Base-by-base conservation (phyloP, 2,113 vertebrate species). In the Pelmatolapia mariae region DNA sequence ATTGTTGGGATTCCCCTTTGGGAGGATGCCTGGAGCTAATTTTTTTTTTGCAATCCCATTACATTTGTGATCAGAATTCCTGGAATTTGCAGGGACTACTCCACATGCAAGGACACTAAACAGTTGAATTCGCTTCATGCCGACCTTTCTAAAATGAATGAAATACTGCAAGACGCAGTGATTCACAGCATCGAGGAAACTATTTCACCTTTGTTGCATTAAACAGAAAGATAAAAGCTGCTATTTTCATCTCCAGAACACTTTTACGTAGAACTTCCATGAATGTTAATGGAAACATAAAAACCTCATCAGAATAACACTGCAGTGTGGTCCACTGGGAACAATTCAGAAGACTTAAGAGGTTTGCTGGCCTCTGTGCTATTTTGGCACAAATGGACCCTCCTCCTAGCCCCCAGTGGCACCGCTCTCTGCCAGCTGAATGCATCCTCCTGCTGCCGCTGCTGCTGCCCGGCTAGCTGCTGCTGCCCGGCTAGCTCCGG, bases 371-470 rank as follows among this genome's bases (percentile, higher is more conserved):
- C 76, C 19, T n/a, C 11, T 24, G 15, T n/a, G 87, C 43, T 84
- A 84, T 92, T 83, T 84, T 61, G 31, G 82, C 90, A 92, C 45
- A 90, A 90, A 91, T 71, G 84, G 45, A 52, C 68, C 45, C 66
- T 89, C 88, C 88, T 78, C 82, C 92, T 40, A 40, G 63, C 71
- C 80, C 82, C 92, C 87, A 80, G 82, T 29, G 29, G 92, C 90
- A 82, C 36, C 81, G 12, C 66, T 85, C 80, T 84, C 36, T 89
- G 86, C 89, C 89, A 91, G 90, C 88, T 85, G 83, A 93, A 89
- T 82, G 83, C 73, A 56, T 88, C 89, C 89, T 93, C 89, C 89
- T 76, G 90, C 89, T 84, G 80, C 85, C 22, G 78, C 86, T 73
- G 92, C 89, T 71, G 80, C 83, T 81, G 84, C 87, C 47, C 73